phyloP scores from a whole-genome alignment of 2,888 invertebrate genomes.

The Phaonia tiefii region DNA sequence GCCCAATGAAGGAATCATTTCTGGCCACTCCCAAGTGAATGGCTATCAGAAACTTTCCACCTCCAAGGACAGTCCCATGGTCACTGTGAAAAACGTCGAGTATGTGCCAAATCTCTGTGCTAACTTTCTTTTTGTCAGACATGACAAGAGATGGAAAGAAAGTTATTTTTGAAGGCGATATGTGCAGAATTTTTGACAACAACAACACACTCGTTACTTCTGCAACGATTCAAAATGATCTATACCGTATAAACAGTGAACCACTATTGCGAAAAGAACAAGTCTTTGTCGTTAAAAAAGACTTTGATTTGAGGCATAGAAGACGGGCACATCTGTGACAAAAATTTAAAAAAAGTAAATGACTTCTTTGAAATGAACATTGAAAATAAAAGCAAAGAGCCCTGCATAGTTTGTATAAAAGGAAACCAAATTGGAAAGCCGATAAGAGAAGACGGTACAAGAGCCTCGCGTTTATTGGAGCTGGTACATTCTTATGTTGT shows the following conservation, averaged over 20 bases:
- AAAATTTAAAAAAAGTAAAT: slow-evolving; percentile 53
- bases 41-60: too few species aligned
- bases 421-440: slow-evolving; percentile 41
- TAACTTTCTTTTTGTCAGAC: too few species aligned
- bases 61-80: too few species aligned
- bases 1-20: too few species aligned
- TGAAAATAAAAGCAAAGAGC: slow-evolving; percentile 2
- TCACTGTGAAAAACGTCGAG: too few species aligned
- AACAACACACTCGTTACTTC: slow-evolving; percentile 53
- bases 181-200: slow-evolving; percentile 59
- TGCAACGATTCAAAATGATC: slow-evolving; percentile 49
- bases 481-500: slow-evolving; percentile 54
- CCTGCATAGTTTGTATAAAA: slow-evolving; percentile 50
- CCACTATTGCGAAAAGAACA: background rate
- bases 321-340: slow-evolving; percentile 68
- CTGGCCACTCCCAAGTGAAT: too few species aligned
- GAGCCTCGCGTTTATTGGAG: slow-evolving; percentile 46
- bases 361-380: slow-evolving; percentile 23
- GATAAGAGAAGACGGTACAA: slow-evolving; percentile 49
- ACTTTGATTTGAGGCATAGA: slow-evolving; percentile 67
- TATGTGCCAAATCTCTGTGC: too few species aligned
- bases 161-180: slow-evolving; percentile 66
- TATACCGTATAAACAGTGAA: slow-evolving; percentile 62
- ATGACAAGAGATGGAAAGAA: too few species aligned
- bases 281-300: slow-evolving; percentile 34